Evolutionary conservation across 2,113 vertebrate species (phyloP).

Genomic region (Eudorcas thomsonii): DNA sequence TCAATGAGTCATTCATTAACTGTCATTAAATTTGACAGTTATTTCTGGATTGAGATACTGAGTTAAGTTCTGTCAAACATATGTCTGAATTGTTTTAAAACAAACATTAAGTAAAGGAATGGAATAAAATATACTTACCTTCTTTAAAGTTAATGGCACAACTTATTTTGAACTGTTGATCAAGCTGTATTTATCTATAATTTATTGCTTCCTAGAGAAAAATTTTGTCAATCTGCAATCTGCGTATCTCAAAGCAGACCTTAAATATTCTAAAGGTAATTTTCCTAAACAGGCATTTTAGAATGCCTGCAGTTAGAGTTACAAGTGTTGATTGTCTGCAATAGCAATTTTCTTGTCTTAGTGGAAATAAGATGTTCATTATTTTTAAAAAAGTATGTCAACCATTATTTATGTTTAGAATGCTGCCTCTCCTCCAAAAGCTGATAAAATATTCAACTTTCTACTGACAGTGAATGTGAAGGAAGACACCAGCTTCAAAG

Average conservation of each 20-base stretch:
- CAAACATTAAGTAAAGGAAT: conserved; percentile 13
- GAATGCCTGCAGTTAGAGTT: conserved; percentile 48
- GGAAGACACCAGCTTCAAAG: not conserved
- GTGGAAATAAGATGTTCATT: conserved; percentile 57
- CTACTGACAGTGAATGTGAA: not conserved
- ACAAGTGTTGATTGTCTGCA: conserved; percentile 24
- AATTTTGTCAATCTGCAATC: conserved; percentile 42
- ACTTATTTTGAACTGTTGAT: conserved; percentile 52
- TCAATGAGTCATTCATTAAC: not conserved
- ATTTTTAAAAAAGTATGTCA: conserved; percentile 25
- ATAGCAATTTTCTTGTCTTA: conserved; percentile 67
- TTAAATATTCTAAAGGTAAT: conserved; percentile 8
- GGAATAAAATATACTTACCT: not conserved
- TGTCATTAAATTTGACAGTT: not conserved
- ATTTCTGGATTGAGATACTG: not conserved
- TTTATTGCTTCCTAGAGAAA: conserved; percentile 13
- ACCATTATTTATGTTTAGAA: conserved; percentile 56
- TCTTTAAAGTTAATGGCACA: conserved; percentile 28
- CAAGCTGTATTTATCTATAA: conserved; percentile 30
- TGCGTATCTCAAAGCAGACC: conserved; percentile 21
- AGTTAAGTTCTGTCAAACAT: not conserved
- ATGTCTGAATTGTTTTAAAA: conserved; percentile 40
- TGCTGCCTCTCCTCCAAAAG: not conserved
- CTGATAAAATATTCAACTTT: conserved; percentile 32
- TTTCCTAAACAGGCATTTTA: conserved; percentile 63